Conservation (phyloP, 2,888 invertebrate species). For the Didymodactylos carnosus region DNA sequence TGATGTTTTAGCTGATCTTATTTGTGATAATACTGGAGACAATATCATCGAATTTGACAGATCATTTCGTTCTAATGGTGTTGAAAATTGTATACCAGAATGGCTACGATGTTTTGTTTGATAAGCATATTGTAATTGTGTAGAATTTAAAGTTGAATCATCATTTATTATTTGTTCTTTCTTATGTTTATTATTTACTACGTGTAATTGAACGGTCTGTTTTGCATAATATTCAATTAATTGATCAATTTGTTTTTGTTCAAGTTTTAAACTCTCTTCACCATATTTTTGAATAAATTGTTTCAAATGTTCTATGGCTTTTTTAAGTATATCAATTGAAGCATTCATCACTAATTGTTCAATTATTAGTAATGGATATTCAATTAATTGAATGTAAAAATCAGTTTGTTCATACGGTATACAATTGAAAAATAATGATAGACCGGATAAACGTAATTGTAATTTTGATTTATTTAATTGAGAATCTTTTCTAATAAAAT, state of each 20-base stretch:
- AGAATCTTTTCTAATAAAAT: not conserved
- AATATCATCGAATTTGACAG: too few species aligned
- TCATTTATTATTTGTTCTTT: too few species aligned
- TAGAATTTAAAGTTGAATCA: too few species aligned
- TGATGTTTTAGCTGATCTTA: too few species aligned
- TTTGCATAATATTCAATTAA: not conserved
- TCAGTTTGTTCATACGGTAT: not conserved
- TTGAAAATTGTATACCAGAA: too few species aligned
- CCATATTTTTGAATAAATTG: not conserved
- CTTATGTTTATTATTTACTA: too few species aligned
- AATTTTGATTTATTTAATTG: not conserved
- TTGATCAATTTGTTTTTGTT: not conserved
- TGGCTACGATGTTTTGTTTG: too few species aligned
- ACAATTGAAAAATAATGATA: not conserved
- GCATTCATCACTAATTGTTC: constrained; percentile 70
- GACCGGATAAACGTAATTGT: not conserved
- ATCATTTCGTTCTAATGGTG: too few species aligned
- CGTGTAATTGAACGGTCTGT: not conserved
- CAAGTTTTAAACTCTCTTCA: not conserved
- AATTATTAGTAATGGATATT: constrained; percentile 50
- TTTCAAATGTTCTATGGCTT: constrained; percentile 2
- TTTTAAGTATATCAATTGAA: constrained; percentile 22
- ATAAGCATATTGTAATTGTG: too few species aligned
- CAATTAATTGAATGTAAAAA: constrained; percentile 24
- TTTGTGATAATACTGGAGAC: too few species aligned